phyloP scores from a whole-genome alignment of 2,113 vertebrate species.

The Coregonus clupeaformis region DNA sequence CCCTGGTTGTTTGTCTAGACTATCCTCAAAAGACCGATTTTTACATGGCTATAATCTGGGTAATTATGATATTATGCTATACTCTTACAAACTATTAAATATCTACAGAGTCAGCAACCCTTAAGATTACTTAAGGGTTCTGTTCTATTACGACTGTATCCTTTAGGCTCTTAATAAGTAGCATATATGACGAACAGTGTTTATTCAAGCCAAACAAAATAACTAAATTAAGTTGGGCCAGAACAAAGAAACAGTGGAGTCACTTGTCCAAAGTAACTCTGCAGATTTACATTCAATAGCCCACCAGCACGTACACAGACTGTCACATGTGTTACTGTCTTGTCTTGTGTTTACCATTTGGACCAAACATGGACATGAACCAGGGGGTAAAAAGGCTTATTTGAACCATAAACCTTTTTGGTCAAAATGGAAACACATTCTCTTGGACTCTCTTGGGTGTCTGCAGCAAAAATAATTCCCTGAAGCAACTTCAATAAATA shows the following conservation, averaged over 20 bases:
- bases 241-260: too few relatives aligned
- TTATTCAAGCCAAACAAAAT: neutral
- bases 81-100: neutral
- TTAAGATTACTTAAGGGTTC: neutral
- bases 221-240: too few relatives aligned
- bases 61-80: conserved; percentile 26
- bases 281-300: too few relatives aligned
- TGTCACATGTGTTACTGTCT: neutral
- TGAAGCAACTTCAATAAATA: conserved; percentile 31
- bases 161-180: neutral
- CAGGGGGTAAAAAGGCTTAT: conserved; percentile 5
- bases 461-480: conserved; percentile 29
- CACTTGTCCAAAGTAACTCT: too few relatives aligned
- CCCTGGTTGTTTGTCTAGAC: conserved; percentile 27
- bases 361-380: conserved; percentile 15
- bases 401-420: conserved; percentile 7
- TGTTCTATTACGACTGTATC: neutral
- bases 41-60: conserved; percentile 6
- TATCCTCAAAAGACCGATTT: conserved; percentile 38
- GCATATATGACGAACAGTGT: neutral
- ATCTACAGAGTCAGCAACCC: neutral
- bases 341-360: neutral
- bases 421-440: neutral
- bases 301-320: neutral
- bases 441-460: neutral